These are phyloP conservation scores for Tauraco hartlaubi DNA, from an alignment of 2,797 vertebrate genomes.

Conservation along the genomic window DNA sequence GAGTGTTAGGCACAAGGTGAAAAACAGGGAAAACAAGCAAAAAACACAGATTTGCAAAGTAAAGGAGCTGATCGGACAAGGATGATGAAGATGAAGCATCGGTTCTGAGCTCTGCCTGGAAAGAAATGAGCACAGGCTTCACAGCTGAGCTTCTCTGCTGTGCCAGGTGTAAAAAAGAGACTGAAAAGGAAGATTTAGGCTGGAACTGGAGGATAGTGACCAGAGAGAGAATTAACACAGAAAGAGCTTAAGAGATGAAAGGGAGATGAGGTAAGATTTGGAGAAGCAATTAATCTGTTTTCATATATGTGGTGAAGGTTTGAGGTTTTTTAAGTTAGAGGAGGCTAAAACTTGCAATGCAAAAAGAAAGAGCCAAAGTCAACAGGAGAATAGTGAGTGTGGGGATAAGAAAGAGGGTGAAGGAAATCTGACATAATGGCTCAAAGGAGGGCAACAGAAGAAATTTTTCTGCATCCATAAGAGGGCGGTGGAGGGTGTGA, in stretches of 20 bases:
- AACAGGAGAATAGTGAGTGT: not conserved
- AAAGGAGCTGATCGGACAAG: not conserved
- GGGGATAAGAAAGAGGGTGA: not conserved
- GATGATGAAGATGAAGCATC: not conserved
- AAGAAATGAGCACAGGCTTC: not conserved
- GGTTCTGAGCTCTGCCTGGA: not conserved
- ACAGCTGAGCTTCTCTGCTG: not conserved
- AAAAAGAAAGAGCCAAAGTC: not conserved
- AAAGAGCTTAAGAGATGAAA: not conserved
- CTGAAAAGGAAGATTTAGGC: not conserved
- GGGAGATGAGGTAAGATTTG: not conserved
- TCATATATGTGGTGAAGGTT: not conserved
- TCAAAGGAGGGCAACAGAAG: not conserved
- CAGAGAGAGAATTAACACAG: not conserved
- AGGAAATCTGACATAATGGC: not conserved
- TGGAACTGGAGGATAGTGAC: not conserved
- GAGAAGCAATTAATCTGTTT: not conserved
- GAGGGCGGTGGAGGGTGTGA: accelerated
- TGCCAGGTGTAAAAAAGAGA: not conserved
- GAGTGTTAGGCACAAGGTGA: not conserved
- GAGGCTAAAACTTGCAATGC: not conserved
- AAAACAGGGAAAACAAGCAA: not conserved
- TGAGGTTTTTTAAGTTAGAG: not conserved
- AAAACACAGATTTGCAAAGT: not conserved
- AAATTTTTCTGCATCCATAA: not conserved